phyloP scores from a whole-genome alignment of 2,113 vertebrate species.

The Protobothrops flavoviridis region DNA sequence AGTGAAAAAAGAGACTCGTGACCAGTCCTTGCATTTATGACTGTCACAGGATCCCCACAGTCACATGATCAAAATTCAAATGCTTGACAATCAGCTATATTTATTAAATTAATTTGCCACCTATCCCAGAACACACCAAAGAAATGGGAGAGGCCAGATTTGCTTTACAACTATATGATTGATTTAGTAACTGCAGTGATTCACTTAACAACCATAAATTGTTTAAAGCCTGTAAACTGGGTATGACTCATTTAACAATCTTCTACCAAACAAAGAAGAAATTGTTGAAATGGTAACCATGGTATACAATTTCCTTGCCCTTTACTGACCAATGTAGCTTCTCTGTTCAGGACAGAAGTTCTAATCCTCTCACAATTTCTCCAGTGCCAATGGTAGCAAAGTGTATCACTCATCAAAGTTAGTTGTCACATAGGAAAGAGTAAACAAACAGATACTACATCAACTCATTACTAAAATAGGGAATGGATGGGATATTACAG shows the following conservation, averaged over 20 bases:
- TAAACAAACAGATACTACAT: not conserved
- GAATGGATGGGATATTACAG: not conserved
- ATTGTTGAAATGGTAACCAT: not conserved
- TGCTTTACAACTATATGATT: not conserved
- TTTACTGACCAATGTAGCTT: not conserved
- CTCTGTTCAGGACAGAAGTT: not conserved
- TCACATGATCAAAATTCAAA: not conserved
- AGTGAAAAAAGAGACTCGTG: not conserved
- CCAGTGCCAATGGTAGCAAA: not conserved
- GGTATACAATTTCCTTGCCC: not conserved
- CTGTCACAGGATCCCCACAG: not conserved
- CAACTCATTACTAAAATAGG: not conserved
- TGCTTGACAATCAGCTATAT: not conserved
- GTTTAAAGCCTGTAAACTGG: not conserved
- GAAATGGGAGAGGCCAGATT: not conserved
- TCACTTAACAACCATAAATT: not conserved
- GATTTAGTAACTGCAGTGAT: not conserved
- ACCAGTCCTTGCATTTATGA: not conserved
- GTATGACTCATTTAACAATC: not conserved
- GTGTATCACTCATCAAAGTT: not conserved
- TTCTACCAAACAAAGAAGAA: not conserved
- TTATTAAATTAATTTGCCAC: not conserved
- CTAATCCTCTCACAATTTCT: not conserved
- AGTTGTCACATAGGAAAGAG: not conserved
- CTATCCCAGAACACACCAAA: not conserved